phyloP scores from a whole-genome alignment of 2,797 vertebrate species.

The Sebastes nivosus region DNA sequence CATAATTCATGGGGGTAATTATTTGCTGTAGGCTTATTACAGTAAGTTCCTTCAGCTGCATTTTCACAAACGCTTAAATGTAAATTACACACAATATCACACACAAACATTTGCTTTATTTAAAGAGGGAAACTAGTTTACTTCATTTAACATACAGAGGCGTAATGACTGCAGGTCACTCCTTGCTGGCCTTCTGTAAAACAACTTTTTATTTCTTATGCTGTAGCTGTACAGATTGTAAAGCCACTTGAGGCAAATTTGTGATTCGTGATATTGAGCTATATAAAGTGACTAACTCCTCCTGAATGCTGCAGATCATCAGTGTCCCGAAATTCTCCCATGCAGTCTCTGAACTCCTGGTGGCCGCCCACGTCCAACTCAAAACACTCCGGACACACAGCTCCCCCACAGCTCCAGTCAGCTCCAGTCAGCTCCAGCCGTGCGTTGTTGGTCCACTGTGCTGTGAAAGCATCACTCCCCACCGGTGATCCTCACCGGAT shows the following conservation, averaged over 20 bases:
- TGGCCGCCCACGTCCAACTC: neutral
- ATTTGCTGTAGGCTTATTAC: neutral
- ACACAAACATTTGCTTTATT: neutral
- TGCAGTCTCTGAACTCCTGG: neutral
- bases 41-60: neutral
- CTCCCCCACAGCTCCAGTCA: too few species aligned
- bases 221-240: neutral
- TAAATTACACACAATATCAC: neutral
- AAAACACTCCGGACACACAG: neutral
- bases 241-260: neutral
- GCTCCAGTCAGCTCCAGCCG: too few species aligned
- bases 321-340: neutral
- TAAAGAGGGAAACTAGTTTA: neutral
- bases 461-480: neutral
- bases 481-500: too few species aligned
- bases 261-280: neutral
- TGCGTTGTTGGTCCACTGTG: neutral
- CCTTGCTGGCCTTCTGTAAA: neutral
- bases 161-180: neutral
- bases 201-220: neutral
- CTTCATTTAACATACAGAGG: neutral
- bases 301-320: neutral
- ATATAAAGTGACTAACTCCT: neutral
- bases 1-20: neutral
- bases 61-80: neutral